Evolutionary conservation across 2,888 invertebrate genomes (phyloP).

Genomic region (Agrotis ipsilon): DNA sequence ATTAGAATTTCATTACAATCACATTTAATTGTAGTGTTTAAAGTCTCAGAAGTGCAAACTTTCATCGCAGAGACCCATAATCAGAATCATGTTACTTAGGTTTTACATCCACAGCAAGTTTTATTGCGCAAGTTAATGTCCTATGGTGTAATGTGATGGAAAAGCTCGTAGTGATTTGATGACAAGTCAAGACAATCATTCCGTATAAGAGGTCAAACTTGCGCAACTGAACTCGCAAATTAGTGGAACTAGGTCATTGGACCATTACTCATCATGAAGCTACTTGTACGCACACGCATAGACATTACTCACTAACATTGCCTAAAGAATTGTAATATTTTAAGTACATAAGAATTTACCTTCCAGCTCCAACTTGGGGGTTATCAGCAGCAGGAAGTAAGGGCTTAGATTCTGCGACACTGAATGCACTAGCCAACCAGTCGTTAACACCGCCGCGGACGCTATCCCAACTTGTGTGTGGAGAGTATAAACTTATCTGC

Average conservation of each 20-base stretch:
- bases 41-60: neutral
- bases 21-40: neutral
- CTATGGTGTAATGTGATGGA: constrained; percentile 5
- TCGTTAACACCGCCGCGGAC: constrained; percentile 97
- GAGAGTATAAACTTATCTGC: constrained; percentile 97
- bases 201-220: constrained; percentile 10
- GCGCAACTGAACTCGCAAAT: constrained; percentile 7
- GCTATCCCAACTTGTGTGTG: constrained; percentile 98
- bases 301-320: neutral
- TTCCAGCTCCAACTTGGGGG: constrained; percentile 89
- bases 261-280: neutral
- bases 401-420: constrained; percentile 79
- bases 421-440: constrained; percentile 95
- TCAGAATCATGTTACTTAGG: neutral
- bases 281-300: too few relatives aligned
- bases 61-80: neutral
- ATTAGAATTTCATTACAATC: neutral
- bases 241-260: neutral
- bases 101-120: neutral
- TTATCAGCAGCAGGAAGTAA: constrained; percentile 78
- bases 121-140: constrained; percentile 12
- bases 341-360: constrained; percentile 70
- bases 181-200: constrained; percentile 3
- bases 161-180: constrained; percentile 6
- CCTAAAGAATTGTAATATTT: neutral